phyloP scores from a whole-genome alignment of 2,797 vertebrate genomes.

The Sebastes diaconus region DNA sequence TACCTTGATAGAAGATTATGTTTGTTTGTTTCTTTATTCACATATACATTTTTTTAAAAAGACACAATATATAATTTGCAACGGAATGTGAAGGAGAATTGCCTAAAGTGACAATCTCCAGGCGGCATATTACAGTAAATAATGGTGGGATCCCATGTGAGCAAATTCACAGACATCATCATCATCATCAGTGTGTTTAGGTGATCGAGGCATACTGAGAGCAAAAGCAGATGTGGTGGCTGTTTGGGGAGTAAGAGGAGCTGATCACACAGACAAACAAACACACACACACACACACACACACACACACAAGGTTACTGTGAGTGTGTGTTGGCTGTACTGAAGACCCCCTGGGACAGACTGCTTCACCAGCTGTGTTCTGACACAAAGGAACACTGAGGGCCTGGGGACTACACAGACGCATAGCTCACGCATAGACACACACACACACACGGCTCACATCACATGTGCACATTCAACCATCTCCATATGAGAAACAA shows the following conservation, averaged over 20 bases:
- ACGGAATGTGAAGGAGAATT: too few species aligned
- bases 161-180: conserved; percentile 8
- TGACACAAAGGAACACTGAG: conserved; percentile 72
- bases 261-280: conserved; percentile 6
- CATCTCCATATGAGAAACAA: conserved; percentile 29
- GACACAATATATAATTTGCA: too few species aligned
- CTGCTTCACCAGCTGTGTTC: conserved; percentile 81
- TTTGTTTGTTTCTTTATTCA: too few species aligned
- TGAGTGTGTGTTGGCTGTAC: conserved; percentile 42
- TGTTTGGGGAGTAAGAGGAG: conserved; percentile 38
- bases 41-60: too few species aligned
- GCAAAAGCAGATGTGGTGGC: conserved; percentile 54
- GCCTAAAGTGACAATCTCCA: too few species aligned
- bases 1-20: background rate
- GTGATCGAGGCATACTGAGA: conserved; percentile 4
- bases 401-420: conserved; percentile 59
- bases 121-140: background rate
- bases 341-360: conserved; percentile 61
- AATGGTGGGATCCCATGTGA: background rate
- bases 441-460: background rate
- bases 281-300: conserved; percentile 6
- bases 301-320: conserved; percentile 1
- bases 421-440: background rate
- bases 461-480: conserved; percentile 15
- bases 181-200: background rate